Conservation (phyloP, 2,113 vertebrate genomes). For the Tyrannus savana region DNA sequence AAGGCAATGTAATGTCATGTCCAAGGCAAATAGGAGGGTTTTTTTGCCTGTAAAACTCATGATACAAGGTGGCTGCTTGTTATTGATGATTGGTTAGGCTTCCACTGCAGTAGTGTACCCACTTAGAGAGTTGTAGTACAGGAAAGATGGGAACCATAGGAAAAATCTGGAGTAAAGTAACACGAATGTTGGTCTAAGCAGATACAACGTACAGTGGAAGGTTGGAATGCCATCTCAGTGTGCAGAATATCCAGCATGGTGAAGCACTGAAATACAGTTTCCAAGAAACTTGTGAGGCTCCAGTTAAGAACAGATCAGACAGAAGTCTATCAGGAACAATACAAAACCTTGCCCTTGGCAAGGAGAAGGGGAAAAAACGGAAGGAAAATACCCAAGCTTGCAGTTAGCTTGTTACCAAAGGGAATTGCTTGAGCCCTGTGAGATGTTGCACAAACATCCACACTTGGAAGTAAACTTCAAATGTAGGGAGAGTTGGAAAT, state of each 20-base stretch:
- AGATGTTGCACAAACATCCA: background rate
- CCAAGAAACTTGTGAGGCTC: background rate
- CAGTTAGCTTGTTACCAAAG: background rate
- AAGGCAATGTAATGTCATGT: background rate
- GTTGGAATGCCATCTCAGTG: background rate
- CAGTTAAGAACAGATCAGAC: background rate
- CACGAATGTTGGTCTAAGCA: background rate
- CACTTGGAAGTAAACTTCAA: background rate
- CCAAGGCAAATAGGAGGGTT: background rate
- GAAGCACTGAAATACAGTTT: background rate
- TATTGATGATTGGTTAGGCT: background rate
- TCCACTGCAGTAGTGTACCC: background rate
- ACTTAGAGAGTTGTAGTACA: background rate
- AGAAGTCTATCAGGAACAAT: background rate
- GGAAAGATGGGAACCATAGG: background rate
- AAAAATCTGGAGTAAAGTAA: background rate
- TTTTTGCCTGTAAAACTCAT: background rate
- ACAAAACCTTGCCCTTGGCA: background rate
- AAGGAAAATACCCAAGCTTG: background rate
- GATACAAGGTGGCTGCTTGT: background rate
- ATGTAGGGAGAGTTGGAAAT: background rate
- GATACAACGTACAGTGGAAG: accelerated
- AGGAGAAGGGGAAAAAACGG: background rate
- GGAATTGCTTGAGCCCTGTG: background rate
- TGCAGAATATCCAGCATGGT: background rate